Evolutionary conservation across 2,113 vertebrate genomes (phyloP).

Genomic region (Ibidorhyncha struthersii): DNA sequence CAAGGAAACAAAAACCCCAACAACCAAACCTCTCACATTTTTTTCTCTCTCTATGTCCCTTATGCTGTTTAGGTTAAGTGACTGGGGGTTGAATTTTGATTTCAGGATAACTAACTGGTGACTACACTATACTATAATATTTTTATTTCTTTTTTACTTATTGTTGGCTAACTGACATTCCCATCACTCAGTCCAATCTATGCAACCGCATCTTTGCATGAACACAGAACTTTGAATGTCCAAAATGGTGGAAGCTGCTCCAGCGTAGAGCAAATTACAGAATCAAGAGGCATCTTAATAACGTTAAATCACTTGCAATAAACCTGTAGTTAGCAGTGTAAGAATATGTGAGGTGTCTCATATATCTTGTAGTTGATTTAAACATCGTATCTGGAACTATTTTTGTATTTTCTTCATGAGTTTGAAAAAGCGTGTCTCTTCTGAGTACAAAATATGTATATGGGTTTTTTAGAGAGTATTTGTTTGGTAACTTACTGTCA

Average conservation of each 20-base stretch:
- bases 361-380: not conserved
- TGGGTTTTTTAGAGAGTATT: not conserved
- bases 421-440: not conserved
- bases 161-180: not conserved
- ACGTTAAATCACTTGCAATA: not conserved
- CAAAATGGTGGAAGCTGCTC: not conserved
- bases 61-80: not conserved
- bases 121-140: not conserved
- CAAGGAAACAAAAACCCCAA: not conserved
- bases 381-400: not conserved
- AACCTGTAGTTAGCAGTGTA: not conserved
- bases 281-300: not conserved
- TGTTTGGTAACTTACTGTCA: slow-evolving; percentile 7
- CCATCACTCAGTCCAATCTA: not conserved
- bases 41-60: not conserved
- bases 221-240: not conserved
- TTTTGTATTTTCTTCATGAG: not conserved
- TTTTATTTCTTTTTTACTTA: not conserved
- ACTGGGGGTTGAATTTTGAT: not conserved
- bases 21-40: not conserved
- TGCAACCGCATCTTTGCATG: not conserved
- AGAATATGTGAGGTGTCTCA: not conserved
- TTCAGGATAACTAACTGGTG: not conserved
- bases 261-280: not conserved
- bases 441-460: not conserved